Evolutionary conservation across 1,140 invertebrate genomes (phyloP), one percentile per base, ranked within the genome.

Genomic region (Metaphire vulgaris): DNA sequence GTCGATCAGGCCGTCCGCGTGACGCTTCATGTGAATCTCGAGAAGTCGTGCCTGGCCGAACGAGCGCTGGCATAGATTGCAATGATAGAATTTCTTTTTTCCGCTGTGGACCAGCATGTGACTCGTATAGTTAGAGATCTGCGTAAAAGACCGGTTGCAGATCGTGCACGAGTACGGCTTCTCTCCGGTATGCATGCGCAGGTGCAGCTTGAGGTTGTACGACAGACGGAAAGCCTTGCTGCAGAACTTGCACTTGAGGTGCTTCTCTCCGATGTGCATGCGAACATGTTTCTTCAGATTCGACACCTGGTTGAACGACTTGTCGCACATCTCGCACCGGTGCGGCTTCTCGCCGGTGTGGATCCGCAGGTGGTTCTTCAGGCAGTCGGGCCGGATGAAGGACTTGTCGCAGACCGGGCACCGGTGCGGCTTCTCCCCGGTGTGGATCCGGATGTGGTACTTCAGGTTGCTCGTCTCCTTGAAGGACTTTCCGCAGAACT

Each of bases 21-120:
- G 97, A 21, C 97, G 98, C 78, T 97, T 89, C 34, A 98, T 86
- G 85, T 99, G 97, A 78, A 99, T 97, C 86, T 99, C 99, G 12
- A 99, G 88, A 87, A 99, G 99, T 1, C 95, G 98, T 65, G 99
- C 87, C 86, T 99, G 98, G 15, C 97, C 97, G 83, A 99, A 99
- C 0, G 95, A 97, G 87, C 99, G 99, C 82, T 91, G 92, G 84
- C 98, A 99, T 21, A 41, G n/a, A 1, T 33, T 15, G 26, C 72
- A 73, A 26, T 73, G 31, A 34, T 34, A 41, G 1, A 34, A 34
- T 2, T 73, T 73, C 41, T 79, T 72, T 41, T 64, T 73, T 33
- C 41, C 26, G 2, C 34, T 31, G 41, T 28, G 31, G 6, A 34
- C 34, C 75, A 91, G 88, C 21, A 92, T 84, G 87, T 93, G 92